A percentile compares a stretch with the other conserved stretches of the same genome.
These are phyloP conservation scores for Drosophila setosimentum DNA, from an alignment of 2,888 invertebrate genomes.

Conservation along the genomic window DNA sequence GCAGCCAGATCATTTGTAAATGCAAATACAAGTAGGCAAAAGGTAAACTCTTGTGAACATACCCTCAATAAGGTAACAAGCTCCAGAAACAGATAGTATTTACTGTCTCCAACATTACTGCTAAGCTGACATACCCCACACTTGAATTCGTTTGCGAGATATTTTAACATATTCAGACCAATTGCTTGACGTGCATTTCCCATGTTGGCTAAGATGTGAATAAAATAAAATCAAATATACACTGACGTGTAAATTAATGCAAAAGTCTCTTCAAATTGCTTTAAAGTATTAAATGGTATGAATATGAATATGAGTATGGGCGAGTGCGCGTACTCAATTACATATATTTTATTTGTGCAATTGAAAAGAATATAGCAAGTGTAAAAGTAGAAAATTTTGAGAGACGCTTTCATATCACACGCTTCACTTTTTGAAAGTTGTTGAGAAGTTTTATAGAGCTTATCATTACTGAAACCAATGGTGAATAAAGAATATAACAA, in stretches of 20 bases:
- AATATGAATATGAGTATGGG: constrained; percentile 6
- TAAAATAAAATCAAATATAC: constrained; percentile 72
- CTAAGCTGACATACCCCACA: background rate
- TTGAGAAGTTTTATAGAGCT: constrained; percentile 47
- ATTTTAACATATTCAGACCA: constrained; percentile 28
- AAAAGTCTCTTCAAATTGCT: constrained; percentile 42
- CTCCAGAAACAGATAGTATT: background rate
- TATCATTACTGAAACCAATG: background rate
- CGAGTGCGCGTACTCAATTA: constrained; percentile 5
- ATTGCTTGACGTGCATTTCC: constrained; percentile 36
- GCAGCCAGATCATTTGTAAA: constrained; percentile 45
- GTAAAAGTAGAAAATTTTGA: constrained; percentile 37
- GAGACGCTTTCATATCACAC: constrained; percentile 12
- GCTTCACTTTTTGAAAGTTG: constrained; percentile 46
- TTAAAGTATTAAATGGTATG: constrained; percentile 40
- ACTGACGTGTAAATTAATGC: constrained; percentile 72
- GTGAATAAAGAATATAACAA: background rate
- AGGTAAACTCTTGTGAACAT: background rate
- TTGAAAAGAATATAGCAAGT: constrained; percentile 11
- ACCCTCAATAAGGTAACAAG: constrained; percentile 5
- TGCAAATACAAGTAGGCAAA: constrained; percentile 33
- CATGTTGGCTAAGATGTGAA: constrained; percentile 50
- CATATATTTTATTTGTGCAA: constrained; percentile 1
- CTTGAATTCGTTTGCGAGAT: background rate
- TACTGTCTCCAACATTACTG: background rate